Conservation (phyloP, 2,113 vertebrate species). For the Ondatra zibethicus region DNA sequence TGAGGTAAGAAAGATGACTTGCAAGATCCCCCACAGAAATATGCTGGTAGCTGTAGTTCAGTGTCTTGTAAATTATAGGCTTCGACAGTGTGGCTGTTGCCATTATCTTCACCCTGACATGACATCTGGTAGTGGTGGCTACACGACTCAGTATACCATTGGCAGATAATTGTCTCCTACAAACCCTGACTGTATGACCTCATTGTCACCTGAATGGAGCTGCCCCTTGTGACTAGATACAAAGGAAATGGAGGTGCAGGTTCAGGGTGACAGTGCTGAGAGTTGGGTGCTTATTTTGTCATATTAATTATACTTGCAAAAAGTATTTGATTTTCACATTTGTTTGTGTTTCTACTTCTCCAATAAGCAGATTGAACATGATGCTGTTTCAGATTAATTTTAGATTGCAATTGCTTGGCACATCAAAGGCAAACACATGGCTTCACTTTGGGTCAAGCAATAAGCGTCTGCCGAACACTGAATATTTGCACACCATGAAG, state of each 20-base stretch:
- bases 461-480: not conserved
- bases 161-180: not conserved
- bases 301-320: not conserved
- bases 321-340: not conserved
- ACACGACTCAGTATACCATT: not conserved
- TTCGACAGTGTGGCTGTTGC: not conserved
- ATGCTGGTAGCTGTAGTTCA: not conserved
- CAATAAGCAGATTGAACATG: not conserved
- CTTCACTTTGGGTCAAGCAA: not conserved
- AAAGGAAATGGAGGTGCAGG: not conserved
- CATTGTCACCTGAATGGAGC: not conserved
- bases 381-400: slow-evolving; percentile 3
- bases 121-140: not conserved
- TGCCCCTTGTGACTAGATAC: accelerated
- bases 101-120: not conserved
- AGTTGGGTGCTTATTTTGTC: not conserved
- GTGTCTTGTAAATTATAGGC: not conserved
- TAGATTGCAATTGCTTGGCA: not conserved
- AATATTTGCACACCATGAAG: not conserved
- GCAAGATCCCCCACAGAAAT: not conserved
- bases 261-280: not conserved
- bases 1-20: not conserved
- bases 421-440: not conserved
- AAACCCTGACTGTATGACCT: not conserved
- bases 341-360: not conserved